phyloP scores from a whole-genome alignment of 2,113 vertebrate species.

The Etheostoma cragini region DNA sequence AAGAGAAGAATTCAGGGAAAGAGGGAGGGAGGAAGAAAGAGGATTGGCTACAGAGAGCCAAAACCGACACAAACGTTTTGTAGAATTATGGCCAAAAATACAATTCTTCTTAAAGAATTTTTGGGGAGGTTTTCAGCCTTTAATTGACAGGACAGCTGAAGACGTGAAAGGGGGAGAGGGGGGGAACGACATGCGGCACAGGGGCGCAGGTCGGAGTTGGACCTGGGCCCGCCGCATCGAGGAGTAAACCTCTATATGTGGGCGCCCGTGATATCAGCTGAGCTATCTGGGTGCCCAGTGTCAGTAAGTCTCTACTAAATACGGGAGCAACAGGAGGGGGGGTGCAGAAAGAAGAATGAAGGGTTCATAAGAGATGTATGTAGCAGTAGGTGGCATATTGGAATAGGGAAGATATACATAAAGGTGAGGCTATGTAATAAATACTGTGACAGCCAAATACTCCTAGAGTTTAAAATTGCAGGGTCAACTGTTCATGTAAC shows the following conservation, averaged over 20 bases:
- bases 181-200: too few species aligned
- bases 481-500: not conserved
- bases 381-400: not conserved
- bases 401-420: not conserved
- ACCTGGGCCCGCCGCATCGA: too few species aligned
- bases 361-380: not conserved
- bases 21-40: slow-evolving; percentile 6
- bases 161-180: too few species aligned
- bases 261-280: too few species aligned
- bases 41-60: not conserved
- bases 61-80: not conserved
- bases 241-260: too few species aligned
- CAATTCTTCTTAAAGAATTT: not conserved
- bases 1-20: not conserved
- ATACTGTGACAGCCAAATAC: not conserved
- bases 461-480: not conserved
- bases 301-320: not conserved
- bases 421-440: not conserved
- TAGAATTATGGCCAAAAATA: not conserved
- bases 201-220: too few species aligned
- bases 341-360: slow-evolving; percentile 1
- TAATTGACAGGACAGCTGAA: too few species aligned
- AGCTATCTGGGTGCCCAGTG: too few species aligned
- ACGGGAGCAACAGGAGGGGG: not conserved
- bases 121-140: too few species aligned